A percentile compares a stretch with the other conserved stretches of the same genome.
phyloP scores from a whole-genome alignment of 2,888 invertebrate species.

The Callyntrura guangdongensis region DNA sequence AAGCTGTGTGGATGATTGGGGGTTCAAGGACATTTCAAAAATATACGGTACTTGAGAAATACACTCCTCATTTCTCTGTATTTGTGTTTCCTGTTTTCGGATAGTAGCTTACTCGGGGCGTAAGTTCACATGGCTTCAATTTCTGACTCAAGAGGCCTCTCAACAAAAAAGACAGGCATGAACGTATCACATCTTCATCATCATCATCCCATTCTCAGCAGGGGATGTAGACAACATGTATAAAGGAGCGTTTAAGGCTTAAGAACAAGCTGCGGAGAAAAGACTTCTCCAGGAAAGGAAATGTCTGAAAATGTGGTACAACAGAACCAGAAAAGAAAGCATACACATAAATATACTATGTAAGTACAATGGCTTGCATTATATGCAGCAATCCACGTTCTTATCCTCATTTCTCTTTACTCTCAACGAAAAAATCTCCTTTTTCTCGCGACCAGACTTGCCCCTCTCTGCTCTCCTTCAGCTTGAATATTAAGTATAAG shows the following conservation, averaged over 20 bases:
- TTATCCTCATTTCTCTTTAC: too few relatives aligned
- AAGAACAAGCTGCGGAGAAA: neutral
- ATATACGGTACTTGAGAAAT: too few relatives aligned
- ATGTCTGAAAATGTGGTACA: neutral
- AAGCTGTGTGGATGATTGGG: too few relatives aligned
- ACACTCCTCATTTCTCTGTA: too few relatives aligned
- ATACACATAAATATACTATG: neutral
- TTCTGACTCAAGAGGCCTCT: constrained; percentile 30
- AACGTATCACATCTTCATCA: neutral
- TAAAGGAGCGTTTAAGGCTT: neutral
- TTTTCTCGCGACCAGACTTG: neutral
- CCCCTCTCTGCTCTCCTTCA: constrained; percentile 15
- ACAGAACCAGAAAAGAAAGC: neutral
- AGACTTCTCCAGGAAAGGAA: neutral
- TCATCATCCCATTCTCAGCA: neutral
- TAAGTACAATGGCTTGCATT: neutral
- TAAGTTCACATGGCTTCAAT: constrained; percentile 47
- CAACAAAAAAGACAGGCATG: constrained; percentile 19
- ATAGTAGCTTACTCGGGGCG: constrained; percentile 15
- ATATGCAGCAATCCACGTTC: neutral
- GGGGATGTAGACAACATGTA: neutral
- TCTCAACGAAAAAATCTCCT: neutral
- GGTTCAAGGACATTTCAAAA: too few relatives aligned
- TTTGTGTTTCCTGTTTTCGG: neutral
- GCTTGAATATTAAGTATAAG: neutral